Conservation (phyloP, 1,140 invertebrate species). For the Heliconius congener region DNA sequence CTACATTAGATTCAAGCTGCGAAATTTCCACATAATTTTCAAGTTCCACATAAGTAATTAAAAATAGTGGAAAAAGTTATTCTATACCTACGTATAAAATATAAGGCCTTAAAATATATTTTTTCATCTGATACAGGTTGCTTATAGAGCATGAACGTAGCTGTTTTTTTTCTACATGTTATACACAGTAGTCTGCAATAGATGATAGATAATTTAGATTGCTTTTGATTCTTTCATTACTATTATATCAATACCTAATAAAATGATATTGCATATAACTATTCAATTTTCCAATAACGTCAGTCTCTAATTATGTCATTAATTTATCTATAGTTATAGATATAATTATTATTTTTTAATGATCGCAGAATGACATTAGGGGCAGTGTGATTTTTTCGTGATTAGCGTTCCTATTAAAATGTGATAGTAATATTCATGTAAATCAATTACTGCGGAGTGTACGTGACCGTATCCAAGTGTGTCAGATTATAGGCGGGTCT, state of each 20-base stretch:
- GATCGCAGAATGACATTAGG: slow-evolving; percentile 60
- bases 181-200: too few relatives aligned
- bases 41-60: too few relatives aligned
- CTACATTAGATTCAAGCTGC: too few relatives aligned
- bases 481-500: slow-evolving; percentile 50
- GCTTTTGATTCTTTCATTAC: neutral
- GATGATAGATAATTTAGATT: neutral
- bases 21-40: too few relatives aligned
- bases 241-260: neutral
- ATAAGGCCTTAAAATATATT: too few relatives aligned
- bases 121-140: too few relatives aligned
- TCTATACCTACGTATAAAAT: too few relatives aligned
- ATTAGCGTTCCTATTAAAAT: slow-evolving; percentile 58
- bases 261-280: slow-evolving; percentile 38
- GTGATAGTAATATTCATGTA: slow-evolving; percentile 48
- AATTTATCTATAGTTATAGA: slow-evolving; percentile 44
- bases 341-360: slow-evolving; percentile 40
- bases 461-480: slow-evolving; percentile 66
- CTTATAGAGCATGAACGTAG: too few relatives aligned
- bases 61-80: too few relatives aligned
- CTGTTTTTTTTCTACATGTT: too few relatives aligned
- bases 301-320: slow-evolving; percentile 48
- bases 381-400: slow-evolving; percentile 54
- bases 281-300: slow-evolving; percentile 42
- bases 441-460: slow-evolving; percentile 51